These are phyloP conservation scores for Vidua macroura DNA, from an alignment of 2,113 vertebrate species.

Conservation along the genomic window DNA sequence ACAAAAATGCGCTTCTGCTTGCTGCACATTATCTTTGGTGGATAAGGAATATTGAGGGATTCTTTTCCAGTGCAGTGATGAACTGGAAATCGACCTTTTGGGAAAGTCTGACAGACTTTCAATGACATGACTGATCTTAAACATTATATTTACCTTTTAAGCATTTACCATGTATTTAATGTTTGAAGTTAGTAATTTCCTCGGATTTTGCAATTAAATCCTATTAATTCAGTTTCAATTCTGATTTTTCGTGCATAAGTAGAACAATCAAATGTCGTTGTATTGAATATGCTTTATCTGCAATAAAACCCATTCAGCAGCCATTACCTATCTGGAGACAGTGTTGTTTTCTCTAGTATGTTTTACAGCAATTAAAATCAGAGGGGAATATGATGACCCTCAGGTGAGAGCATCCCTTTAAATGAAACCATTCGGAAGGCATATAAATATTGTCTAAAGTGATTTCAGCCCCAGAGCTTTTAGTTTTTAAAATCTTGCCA, in stretches of 20 bases:
- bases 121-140: not conserved
- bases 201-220: not conserved
- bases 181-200: not conserved
- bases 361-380: not conserved
- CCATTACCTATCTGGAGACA: not conserved
- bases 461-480: not conserved
- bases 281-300: not conserved
- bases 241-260: not conserved
- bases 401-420: not conserved
- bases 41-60: not conserved
- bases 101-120: not conserved
- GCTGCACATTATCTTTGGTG: not conserved
- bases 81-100: not conserved
- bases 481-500: not conserved
- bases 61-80: not conserved
- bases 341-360: not conserved
- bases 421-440: not conserved
- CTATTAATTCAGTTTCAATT: not conserved
- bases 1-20: not conserved
- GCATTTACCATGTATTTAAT: not conserved
- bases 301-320: not conserved
- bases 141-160: not conserved
- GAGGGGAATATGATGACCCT: not conserved
- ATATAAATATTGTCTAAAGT: fast-evolving
- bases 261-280: not conserved